A percentile compares a stretch with the other conserved stretches of the same genome.
phyloP scores from a whole-genome alignment of 2,113 vertebrate genomes.

The Electrona antarctica region DNA sequence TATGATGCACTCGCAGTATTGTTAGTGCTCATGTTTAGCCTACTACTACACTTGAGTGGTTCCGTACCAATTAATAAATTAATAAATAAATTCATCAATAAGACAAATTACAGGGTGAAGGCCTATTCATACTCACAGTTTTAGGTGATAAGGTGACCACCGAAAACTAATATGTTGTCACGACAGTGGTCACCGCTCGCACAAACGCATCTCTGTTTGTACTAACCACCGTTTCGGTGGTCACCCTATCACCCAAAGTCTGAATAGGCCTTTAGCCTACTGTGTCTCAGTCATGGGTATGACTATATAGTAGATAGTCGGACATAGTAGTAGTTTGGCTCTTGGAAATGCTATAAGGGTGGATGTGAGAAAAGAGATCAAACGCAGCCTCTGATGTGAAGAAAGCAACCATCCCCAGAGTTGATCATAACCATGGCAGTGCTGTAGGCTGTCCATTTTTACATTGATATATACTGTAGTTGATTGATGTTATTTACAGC shows the following conservation, averaged over 20 bases:
- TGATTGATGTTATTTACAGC: slow-evolving; percentile 26
- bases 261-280: slow-evolving; percentile 20
- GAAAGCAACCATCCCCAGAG: slow-evolving; percentile 41
- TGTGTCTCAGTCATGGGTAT: slow-evolving; percentile 26
- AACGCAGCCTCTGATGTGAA: slow-evolving; percentile 23
- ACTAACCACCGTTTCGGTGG: no score
- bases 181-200: slow-evolving; percentile 4
- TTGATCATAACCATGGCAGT: slow-evolving; percentile 5
- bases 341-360: slow-evolving; percentile 34
- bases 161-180: background rate
- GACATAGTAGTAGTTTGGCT: slow-evolving; percentile 30
- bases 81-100: no score
- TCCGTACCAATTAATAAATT: no score
- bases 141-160: no score
- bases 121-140: no score
- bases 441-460: slow-evolving; percentile 4
- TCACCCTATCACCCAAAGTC: no score
- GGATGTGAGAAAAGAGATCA: slow-evolving; percentile 49
- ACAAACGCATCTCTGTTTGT: background rate
- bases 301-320: no score
- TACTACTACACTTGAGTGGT: no score
- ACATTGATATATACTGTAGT: slow-evolving; percentile 1
- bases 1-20: no score
- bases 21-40: no score
- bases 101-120: no score